These are phyloP conservation scores for Onychorhynchus coronatus DNA, from an alignment of 2,113 vertebrate genomes.

Conservation along the genomic window DNA sequence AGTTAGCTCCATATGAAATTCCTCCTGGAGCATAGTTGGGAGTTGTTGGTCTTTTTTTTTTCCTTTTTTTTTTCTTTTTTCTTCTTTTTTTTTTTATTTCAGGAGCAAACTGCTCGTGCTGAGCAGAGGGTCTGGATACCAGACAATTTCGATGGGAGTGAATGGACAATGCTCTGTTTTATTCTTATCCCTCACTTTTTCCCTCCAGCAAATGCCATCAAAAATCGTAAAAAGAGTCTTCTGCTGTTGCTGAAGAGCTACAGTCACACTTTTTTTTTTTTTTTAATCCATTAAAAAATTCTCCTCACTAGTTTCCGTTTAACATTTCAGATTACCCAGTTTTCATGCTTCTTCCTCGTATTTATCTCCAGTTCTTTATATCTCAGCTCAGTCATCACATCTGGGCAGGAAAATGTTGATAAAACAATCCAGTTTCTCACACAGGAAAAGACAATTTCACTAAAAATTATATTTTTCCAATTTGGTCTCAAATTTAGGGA, in stretches of 20 bases:
- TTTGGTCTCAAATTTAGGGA: neutral
- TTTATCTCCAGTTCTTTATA: neutral
- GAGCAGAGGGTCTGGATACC: neutral
- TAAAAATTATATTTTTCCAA: neutral
- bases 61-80: fast-evolving
- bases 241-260: neutral
- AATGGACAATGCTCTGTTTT: neutral
- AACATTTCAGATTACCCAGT: neutral
- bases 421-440: neutral
- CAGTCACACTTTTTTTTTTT: neutral
- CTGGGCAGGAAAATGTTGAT: neutral
- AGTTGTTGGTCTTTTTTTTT: neutral
- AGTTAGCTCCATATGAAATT: slow-evolving; percentile 39
- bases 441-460: neutral
- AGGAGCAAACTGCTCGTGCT: neutral
- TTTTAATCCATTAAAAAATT: neutral
- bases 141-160: neutral
- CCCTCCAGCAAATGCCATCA: neutral
- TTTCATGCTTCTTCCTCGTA: neutral
- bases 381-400: neutral
- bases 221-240: neutral
- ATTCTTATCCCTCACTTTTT: neutral
- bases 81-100: too few relatives aligned
- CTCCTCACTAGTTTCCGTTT: neutral
- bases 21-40: neutral